Percentiles rank a stretch among this genome's conserved stretches.
Conservation (phyloP, 2,113 vertebrate species). For the Ceratotherium simum region DNA sequence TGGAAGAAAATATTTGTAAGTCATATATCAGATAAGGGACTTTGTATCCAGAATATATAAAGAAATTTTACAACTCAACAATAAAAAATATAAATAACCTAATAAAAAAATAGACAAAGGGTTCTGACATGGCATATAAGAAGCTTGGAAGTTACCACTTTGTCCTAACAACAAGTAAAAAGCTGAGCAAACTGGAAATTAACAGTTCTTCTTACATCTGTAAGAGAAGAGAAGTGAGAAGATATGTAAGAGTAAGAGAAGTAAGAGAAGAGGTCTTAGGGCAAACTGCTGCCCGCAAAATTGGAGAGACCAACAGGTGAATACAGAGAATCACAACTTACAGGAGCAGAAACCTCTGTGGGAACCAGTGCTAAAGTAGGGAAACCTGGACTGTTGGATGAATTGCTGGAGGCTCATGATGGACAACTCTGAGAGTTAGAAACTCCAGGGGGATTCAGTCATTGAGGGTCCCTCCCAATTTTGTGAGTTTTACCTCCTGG, state of each 20-base stretch:
- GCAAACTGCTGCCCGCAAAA: neutral
- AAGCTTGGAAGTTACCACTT: neutral
- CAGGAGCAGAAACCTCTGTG: neutral
- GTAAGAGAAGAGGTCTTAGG: neutral
- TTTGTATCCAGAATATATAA: neutral
- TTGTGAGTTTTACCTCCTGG: neutral
- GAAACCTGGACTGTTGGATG: neutral
- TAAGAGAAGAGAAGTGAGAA: neutral
- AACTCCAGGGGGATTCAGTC: neutral
- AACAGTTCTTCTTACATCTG: conserved; percentile 1
- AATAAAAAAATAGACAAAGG: neutral
- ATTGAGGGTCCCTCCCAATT: neutral
- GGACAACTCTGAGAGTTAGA: neutral
- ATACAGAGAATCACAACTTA: neutral
- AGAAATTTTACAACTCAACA: neutral
- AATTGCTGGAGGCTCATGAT: neutral
- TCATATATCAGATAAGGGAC: neutral
- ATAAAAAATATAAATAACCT: neutral
- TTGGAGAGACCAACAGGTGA: neutral
- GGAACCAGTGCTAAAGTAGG: neutral
- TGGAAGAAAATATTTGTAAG: conserved; percentile 25
- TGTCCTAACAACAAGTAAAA: neutral
- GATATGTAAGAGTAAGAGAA: neutral
- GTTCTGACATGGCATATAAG: neutral
- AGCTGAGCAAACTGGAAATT: conserved; percentile 13